phyloP scores from a whole-genome alignment of 2,888 invertebrate species.

The Rhimphoctona megacephalus region DNA sequence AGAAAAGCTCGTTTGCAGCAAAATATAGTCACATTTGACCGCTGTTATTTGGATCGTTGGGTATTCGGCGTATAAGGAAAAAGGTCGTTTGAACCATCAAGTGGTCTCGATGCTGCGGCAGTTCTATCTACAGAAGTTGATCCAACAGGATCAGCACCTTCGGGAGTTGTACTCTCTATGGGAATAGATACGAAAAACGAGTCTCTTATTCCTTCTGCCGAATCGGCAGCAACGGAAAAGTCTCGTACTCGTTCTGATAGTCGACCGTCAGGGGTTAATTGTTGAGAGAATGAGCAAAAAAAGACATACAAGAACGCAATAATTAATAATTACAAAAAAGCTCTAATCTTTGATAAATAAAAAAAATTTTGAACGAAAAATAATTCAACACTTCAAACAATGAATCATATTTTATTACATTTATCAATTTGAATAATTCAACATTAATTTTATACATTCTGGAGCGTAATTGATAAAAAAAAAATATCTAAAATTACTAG shows the following conservation, averaged over 20 bases:
- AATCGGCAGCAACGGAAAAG: constrained; percentile 21
- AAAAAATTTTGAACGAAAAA: background rate
- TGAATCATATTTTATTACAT: background rate
- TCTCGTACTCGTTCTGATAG: constrained; percentile 15
- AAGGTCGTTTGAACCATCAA: constrained; percentile 16
- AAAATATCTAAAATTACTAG: background rate
- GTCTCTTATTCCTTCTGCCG: constrained; percentile 33
- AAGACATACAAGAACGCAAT: background rate
- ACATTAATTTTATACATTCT: background rate
- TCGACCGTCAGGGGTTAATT: background rate
- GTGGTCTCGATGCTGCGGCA: constrained; percentile 41
- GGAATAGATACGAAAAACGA: constrained; percentile 47
- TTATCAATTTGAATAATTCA: background rate
- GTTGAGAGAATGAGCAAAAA: background rate
- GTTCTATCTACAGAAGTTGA: constrained; percentile 50
- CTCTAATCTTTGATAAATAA: background rate
- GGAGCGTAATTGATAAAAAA: background rate
- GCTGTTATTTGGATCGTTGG: constrained; percentile 17
- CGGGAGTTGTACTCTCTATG: constrained; percentile 46
- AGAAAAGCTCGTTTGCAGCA: constrained; percentile 24
- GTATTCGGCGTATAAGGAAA: constrained; percentile 38
- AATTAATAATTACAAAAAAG: constrained; percentile 2
- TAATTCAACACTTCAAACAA: background rate
- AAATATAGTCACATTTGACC: constrained; percentile 22
- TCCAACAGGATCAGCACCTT: constrained; percentile 63